These are phyloP conservation scores for Hypsopygia costalis DNA, from an alignment of 2,888 invertebrate genomes.

Conservation along the genomic window DNA sequence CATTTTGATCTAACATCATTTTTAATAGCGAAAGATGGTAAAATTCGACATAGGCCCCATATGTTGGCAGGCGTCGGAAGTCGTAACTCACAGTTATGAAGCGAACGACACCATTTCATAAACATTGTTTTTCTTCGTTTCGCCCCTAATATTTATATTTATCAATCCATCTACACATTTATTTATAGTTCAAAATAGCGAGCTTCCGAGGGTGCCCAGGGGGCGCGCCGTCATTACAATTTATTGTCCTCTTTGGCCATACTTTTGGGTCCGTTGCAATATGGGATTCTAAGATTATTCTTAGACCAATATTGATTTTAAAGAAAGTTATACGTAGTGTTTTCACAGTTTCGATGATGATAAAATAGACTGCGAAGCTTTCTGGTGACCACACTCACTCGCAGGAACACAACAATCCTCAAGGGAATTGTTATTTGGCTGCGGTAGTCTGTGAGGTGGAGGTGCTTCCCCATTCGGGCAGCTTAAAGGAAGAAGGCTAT, in stretches of 20 bases:
- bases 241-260: slow-evolving; percentile 78
- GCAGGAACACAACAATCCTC: no score
- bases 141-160: slow-evolving; percentile 81
- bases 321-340: not conserved
- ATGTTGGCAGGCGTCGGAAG: slow-evolving; percentile 75
- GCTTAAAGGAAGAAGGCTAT: no score
- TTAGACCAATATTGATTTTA: slow-evolving; percentile 37
- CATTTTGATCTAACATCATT: slow-evolving; percentile 43
- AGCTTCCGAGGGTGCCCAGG: slow-evolving; percentile 73
- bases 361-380: no score
- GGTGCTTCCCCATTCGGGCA: no score
- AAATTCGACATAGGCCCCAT: slow-evolving; percentile 70
- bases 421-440: no score
- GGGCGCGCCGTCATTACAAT: slow-evolving; percentile 72
- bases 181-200: slow-evolving; percentile 78
- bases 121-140: slow-evolving; percentile 80
- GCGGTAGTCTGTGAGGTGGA: no score
- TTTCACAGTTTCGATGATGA: no score
- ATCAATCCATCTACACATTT: slow-evolving; percentile 81
- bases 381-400: no score
- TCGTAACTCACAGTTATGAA: slow-evolving; percentile 80
- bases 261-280: slow-evolving; percentile 45
- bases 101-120: slow-evolving; percentile 80
- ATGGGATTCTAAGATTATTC: slow-evolving; percentile 55
- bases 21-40: slow-evolving; percentile 26